Base-by-base conservation (phyloP, 2,113 vertebrate genomes). In the Corythaeola cristata region DNA sequence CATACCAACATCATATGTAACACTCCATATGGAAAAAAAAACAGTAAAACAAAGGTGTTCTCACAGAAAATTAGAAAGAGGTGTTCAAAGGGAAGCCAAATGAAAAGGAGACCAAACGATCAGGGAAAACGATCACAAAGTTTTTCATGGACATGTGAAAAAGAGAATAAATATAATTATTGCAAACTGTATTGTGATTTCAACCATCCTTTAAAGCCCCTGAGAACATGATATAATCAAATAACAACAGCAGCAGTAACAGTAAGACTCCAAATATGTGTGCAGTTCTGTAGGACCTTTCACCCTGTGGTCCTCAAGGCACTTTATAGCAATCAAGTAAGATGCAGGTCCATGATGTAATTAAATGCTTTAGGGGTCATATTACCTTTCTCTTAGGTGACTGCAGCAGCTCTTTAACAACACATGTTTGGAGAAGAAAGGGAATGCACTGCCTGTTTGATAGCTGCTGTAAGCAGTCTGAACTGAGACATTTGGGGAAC, bases 31-130 rank as follows among this genome's bases (percentile, higher is more conserved):
- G 78, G 89, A 81, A 79, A 85, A 82, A 81, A 90, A 69, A 26
- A n/a, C 80, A 78, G 66, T n/a, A 62, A 33, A 68, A 90, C 50
- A 95, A 94, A 94, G 60, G 81, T 93, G 89, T 82, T 91, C 74
- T 72, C 35, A 39, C 12, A 73, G 89, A 95, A 93, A 95, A 91
- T 87, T 59, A 90, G 56, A 92, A 94, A 77, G 80, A 81, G 52
- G 12, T 91, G 89, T 92, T 95, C 64, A 74, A 92, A 91, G 49
- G 47, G 33, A 67, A 86, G 39, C 44, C 75, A 84, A 86, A 63
- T 45, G 59, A 76, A 83, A 91, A 74, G 68, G 59, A 63, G 11
- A 23, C 14, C 76, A 80, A 90, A 67, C 35, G 23, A 59, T 20
- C 3, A 22, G 28, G 52, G 47, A 71, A 77, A 83, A 62, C 10